Percentiles rank a stretch among this genome's conserved stretches.
phyloP scores from a whole-genome alignment of 2,113 vertebrate species.

The Apteryx mantelli region DNA sequence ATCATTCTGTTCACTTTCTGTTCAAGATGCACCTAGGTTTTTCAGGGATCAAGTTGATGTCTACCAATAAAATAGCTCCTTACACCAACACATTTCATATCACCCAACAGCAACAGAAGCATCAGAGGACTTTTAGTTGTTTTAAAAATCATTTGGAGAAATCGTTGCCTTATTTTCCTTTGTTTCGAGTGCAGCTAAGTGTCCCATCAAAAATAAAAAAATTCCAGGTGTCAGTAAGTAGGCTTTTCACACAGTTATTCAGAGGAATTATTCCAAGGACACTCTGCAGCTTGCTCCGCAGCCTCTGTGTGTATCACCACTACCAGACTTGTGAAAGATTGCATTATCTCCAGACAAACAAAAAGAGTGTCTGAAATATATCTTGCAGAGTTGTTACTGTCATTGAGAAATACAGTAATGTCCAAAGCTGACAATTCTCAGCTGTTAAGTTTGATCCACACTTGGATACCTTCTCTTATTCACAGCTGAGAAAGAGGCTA shows the following conservation, averaged over 20 bases:
- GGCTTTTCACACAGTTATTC: not conserved
- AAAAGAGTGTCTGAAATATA: not conserved
- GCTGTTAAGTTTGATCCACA: not conserved
- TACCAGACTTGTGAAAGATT: not conserved
- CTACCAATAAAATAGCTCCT: constrained; percentile 62
- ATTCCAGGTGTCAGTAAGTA: not conserved
- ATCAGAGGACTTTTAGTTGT: constrained; percentile 54
- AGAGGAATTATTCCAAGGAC: constrained; percentile 13
- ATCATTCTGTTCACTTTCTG: constrained; percentile 52
- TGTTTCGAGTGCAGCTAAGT: not conserved
- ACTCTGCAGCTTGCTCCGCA: not conserved
- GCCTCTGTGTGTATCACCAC: not conserved
- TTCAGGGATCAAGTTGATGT: constrained; percentile 64
- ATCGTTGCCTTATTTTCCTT: constrained; percentile 3
- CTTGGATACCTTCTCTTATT: not conserved
- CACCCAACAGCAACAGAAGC: constrained; percentile 40
- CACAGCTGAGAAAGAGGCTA: not conserved
- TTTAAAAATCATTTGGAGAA: constrained; percentile 40
- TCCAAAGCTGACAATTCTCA: not conserved
- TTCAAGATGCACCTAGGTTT: constrained; percentile 53
- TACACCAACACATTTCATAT: constrained; percentile 50
- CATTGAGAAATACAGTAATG: not conserved
- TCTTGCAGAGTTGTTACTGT: not conserved
- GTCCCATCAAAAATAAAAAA: not conserved
- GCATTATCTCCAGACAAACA: not conserved